Conservation (phyloP, 2,113 vertebrate genomes). For the Cygnus atratus region DNA sequence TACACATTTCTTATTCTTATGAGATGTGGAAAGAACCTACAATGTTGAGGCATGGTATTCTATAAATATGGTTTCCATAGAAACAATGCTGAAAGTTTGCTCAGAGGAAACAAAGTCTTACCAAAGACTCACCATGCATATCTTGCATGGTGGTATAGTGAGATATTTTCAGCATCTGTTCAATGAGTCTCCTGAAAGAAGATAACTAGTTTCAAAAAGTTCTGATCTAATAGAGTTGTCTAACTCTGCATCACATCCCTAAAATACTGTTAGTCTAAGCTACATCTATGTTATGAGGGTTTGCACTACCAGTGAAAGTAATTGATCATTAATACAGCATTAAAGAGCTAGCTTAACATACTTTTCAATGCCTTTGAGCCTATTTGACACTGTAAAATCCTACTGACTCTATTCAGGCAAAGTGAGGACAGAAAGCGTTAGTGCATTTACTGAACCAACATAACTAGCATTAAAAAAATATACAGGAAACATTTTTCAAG, state of each 20-base stretch:
- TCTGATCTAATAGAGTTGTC: not conserved
- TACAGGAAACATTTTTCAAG: not conserved
- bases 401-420: not conserved
- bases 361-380: not conserved
- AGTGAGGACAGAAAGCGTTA: not conserved
- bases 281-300: not conserved
- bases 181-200: not conserved
- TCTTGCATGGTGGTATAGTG: not conserved
- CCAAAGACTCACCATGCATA: not conserved
- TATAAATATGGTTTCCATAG: not conserved
- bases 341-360: not conserved
- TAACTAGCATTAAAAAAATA: not conserved
- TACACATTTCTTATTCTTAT: not conserved
- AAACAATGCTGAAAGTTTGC: not conserved
- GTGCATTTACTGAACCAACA: not conserved
- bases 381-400: not conserved
- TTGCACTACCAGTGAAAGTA: not conserved
- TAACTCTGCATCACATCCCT: not conserved
- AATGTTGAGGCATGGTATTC: not conserved
- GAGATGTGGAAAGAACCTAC: not conserved
- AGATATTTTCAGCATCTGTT: not conserved
- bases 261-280: not conserved
- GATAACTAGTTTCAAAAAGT: not conserved
- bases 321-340: not conserved
- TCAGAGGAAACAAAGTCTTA: not conserved